Base-by-base conservation (phyloP, 2,113 vertebrate genomes). In the Sphyrna mokarran region DNA sequence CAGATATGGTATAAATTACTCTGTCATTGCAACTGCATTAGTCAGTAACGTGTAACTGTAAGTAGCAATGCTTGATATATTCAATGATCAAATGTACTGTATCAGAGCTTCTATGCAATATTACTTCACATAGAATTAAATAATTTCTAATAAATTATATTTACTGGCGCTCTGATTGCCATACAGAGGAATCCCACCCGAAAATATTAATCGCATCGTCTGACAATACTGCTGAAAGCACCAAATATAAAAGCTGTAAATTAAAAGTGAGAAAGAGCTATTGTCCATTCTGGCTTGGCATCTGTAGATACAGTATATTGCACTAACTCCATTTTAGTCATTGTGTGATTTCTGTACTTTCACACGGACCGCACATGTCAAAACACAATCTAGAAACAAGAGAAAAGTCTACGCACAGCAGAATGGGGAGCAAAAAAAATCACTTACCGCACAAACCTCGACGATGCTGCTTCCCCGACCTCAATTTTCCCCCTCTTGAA, bases 401-500 rank as follows among this genome's bases (percentile, higher is more conserved):
- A 29, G 40, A 72, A 72, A 95, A 95, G 91, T 95, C 43, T 40
- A 72, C 93, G 93, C 93, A 70, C 68, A 95, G 37, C n/a, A 94
- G 68, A 70, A 95, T 68, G 18, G 86, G 61, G 61, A 63, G 13
- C 58, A 89, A 89, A 94, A 94, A 89, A 89, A 94, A 94, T 72
- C 93, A 95, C 93, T 95, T 95, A 95, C 93, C 93, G 93, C 68
- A 94, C 37, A 95, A 95, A 70, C 93, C 93, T 95, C 68, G 93
- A 70, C 63, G 40, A 95, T 48, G 68, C 68, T 72, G 93, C 68
- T 68, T 95, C 23, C 93, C 70, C 93, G 37, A 72, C 68, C 68
- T 48, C 63, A 69, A 69, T 69, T 68, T 69, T 95, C 37, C n/a
- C 93, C 93, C 26, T 72, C 93, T 95, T 29, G 66, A 95, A 95